Evolutionary conservation across 2,888 invertebrate genomes (phyloP).

Genomic region (Euzetes globulus): DNA sequence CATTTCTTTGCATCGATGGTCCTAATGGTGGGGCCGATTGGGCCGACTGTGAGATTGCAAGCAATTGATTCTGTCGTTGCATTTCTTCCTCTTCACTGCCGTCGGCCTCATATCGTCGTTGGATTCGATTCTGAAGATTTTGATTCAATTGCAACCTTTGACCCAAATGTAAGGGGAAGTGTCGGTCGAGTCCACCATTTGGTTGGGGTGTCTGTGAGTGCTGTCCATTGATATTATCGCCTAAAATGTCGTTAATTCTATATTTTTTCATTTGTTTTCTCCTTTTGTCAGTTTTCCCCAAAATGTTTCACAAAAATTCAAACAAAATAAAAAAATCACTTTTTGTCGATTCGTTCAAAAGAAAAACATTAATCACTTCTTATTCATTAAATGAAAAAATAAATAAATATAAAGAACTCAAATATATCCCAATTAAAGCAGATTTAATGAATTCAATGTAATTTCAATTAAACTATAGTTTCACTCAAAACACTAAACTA

Average conservation of each 20-base stretch:
- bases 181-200: not conserved
- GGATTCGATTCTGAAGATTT: slow-evolving; percentile 12
- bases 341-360: not conserved
- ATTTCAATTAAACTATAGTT: not conserved
- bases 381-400: too few species aligned
- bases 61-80: slow-evolving; percentile 1
- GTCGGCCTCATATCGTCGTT: slow-evolving; percentile 35
- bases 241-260: slow-evolving; percentile 11
- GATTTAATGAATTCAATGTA: too few species aligned
- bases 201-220: not conserved
- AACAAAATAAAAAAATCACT: not conserved
- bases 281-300: not conserved
- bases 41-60: not conserved
- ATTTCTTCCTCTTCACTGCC: slow-evolving; percentile 35
- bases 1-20: not conserved
- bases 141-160: slow-evolving; percentile 8
- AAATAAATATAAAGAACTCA: too few species aligned
- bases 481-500: too few species aligned
- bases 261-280: slow-evolving; percentile 12
- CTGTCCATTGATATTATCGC: not conserved
- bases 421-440: too few species aligned
- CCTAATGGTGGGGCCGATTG: not conserved
- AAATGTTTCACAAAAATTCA: too few species aligned
- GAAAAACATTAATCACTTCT: too few species aligned
- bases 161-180: not conserved